These are phyloP conservation scores for Odontesthes bonariensis DNA, from an alignment of 2,113 vertebrate genomes.

Conservation along the genomic window DNA sequence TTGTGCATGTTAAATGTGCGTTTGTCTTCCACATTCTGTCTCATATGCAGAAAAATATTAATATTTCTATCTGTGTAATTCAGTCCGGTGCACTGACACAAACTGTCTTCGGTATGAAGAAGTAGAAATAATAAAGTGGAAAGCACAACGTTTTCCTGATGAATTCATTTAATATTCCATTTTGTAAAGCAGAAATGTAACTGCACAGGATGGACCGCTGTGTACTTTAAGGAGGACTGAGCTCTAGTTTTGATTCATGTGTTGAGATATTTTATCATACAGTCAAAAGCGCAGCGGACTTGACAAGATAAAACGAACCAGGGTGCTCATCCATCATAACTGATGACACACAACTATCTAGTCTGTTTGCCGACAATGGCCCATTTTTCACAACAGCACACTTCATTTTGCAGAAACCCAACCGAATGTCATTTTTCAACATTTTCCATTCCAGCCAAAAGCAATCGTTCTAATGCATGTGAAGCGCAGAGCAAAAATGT, in stretches of 20 bases:
- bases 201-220: neutral
- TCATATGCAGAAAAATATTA: neutral
- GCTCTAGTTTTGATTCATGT: slow-evolving; percentile 33
- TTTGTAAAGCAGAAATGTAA: neutral
- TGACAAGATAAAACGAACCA: slow-evolving; percentile 36
- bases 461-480: slow-evolving; percentile 41
- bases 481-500: neutral
- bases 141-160: neutral
- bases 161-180: neutral
- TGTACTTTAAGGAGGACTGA: neutral
- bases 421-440: slow-evolving; percentile 42
- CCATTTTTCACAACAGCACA: slow-evolving; percentile 46
- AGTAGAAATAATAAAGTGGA: neutral
- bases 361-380: slow-evolving; percentile 58
- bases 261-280: slow-evolving; percentile 33
- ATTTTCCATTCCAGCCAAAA: slow-evolving; percentile 28
- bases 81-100: neutral
- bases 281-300: slow-evolving; percentile 19
- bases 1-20: slow-evolving; percentile 3
- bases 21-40: neutral
- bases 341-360: slow-evolving; percentile 44
- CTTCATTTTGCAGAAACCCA: slow-evolving; percentile 47
- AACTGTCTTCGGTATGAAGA: neutral
- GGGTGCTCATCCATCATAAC: slow-evolving; percentile 55
- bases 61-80: neutral